Base-by-base conservation (phyloP, 2,113 vertebrate genomes). In the Lophius piscatorius region DNA sequence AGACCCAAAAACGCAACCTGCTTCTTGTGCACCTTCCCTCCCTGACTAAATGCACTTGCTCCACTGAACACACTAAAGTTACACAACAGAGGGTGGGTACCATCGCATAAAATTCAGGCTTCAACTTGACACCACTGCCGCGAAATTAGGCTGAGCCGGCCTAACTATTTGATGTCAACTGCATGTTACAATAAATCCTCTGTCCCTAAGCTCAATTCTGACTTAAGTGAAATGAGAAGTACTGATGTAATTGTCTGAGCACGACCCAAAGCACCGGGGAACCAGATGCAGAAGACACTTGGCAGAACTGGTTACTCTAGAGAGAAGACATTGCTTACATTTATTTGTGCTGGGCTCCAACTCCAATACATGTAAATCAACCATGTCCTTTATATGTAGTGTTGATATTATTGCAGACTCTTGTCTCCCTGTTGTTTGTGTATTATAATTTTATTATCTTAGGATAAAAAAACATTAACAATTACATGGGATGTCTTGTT, bases 401-500 rank as follows among this genome's bases (percentile, higher is more conserved):
- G 89, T 88, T 72, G 83, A 91, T 88, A 89, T 88, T 86, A 90
- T 81, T 87, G 87, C 87, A 91, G 90, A 90, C 90, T 90, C 88
- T 83, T 81, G 80, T 84, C 84, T 89, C 89, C 89, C 89, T 88
- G 90, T 86, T 78, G 87, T 90, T 89, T 84, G 87, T 91, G 88
- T 91, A 90, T 91, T 90, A 91, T 87, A 91, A 88, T 92, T 92
- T 92, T 91, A 91, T 92, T 91, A 91, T 92, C 87, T 91, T 90
- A 90, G 86, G 85, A 91, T 90, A 88, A 89, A 91, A 91, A 91
- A 92, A 90, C 85, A 91, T 84, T 88, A 90, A 92, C 91, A 93
- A 92, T 91, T 92, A 92, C 90, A 91, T 91, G 86, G 88, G 91
- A 90, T 90, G 87, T 87, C 89, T 88, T 90, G 89, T 91, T 91